phyloP scores from a whole-genome alignment of 2,888 invertebrate species.

The Carabus problematicus region DNA sequence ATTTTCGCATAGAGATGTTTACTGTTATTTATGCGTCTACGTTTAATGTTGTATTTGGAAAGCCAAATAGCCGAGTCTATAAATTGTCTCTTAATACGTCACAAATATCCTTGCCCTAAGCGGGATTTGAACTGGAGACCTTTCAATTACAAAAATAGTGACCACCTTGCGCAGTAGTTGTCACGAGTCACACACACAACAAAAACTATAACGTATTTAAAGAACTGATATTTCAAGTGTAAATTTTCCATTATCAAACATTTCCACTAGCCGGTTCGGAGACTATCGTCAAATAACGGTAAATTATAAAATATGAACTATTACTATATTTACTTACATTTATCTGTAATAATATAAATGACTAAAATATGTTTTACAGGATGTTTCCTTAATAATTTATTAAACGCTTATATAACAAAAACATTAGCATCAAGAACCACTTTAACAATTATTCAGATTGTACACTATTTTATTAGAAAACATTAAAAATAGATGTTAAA shows the following conservation, averaged over 20 bases:
- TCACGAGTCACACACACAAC: not conserved
- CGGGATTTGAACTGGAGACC: constrained; percentile 17
- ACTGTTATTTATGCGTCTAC: no score
- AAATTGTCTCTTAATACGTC: constrained; percentile 2
- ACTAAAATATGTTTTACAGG: not conserved
- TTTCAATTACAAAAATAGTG: constrained; percentile 15
- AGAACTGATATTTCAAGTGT: constrained; percentile 11
- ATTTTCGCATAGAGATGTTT: no score
- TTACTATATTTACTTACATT: no score
- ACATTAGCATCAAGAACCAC: not conserved
- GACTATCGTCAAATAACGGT: not conserved
- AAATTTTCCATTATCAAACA: constrained; percentile 11
- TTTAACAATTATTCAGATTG: not conserved
- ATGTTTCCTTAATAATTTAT: not conserved
- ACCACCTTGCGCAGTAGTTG: constrained; percentile 6
- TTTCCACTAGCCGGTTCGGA: constrained; percentile 11
- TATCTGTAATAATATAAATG: no score
- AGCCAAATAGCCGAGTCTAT: not conserved
- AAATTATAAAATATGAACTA: not conserved
- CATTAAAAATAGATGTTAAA: no score
- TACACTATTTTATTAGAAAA: no score
- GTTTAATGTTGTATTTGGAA: no score
- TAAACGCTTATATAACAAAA: not conserved
- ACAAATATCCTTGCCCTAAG: constrained; percentile 17
- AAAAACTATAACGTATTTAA: constrained; percentile 14